Percentiles rank a stretch among this genome's conserved stretches.
These are phyloP conservation scores for Caranx ignobilis DNA, from an alignment of 2,113 vertebrate genomes.

Conservation along the genomic window DNA sequence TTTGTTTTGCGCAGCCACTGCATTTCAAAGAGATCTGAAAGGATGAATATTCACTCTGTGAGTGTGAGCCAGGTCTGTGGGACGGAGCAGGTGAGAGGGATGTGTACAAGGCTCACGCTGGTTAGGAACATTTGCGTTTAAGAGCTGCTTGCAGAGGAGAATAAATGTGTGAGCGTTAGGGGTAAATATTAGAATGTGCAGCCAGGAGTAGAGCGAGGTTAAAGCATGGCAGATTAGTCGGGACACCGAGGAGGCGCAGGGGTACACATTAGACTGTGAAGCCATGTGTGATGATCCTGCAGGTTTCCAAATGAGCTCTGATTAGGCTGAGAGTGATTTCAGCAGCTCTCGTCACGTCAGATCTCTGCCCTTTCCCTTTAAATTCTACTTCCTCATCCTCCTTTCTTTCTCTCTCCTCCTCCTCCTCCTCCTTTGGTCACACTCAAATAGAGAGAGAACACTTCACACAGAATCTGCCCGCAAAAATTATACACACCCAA, in stretches of 20 bases:
- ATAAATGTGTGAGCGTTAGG: conserved; percentile 57
- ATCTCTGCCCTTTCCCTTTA: conserved; percentile 48
- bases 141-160: conserved; percentile 57
- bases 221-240: conserved; percentile 68
- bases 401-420: conserved; percentile 27
- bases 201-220: conserved; percentile 67
- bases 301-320: conserved; percentile 77
- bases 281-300: conserved; percentile 80
- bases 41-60: conserved; percentile 41
- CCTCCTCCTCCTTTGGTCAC: conserved; percentile 53
- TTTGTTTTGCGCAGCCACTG: conserved; percentile 24
- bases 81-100: conserved; percentile 17
- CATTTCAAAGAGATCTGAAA: conserved; percentile 39
- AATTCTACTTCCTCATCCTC: conserved; percentile 39
- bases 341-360: conserved; percentile 73
- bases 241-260: conserved; percentile 57
- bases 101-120: conserved; percentile 62
- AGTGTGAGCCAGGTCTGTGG: conserved; percentile 19
- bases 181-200: conserved; percentile 78
- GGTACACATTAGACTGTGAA: conserved; percentile 74
- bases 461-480: conserved; percentile 46
- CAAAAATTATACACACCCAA: conserved; percentile 50
- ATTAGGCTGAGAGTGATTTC: conserved; percentile 80
- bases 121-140: conserved; percentile 57
- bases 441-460: conserved; percentile 42